Conservation (phyloP, 2,797 vertebrate genomes). For the Labeo calbasu region DNA sequence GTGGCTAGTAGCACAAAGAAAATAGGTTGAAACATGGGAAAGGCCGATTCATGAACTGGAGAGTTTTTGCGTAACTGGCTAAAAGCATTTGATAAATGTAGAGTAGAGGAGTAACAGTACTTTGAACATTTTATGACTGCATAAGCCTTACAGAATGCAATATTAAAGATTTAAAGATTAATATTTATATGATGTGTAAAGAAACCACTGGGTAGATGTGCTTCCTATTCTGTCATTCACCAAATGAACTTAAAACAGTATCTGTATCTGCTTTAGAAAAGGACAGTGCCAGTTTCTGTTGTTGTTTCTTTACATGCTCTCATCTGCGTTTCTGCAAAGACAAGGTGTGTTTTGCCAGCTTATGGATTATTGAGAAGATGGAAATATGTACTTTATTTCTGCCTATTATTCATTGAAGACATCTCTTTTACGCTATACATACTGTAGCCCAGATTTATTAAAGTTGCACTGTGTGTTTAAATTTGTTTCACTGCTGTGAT, state of each 20-base stretch:
- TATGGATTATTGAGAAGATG: slow-evolving; percentile 17
- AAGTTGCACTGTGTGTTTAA: not conserved
- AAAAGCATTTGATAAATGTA: not conserved
- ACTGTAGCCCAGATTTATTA: slow-evolving; percentile 5
- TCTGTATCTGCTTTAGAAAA: not conserved
- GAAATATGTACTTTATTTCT: not conserved
- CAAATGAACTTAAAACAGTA: slow-evolving; percentile 1
- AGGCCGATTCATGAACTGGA: not conserved
- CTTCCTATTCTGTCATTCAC: slow-evolving; percentile 2
- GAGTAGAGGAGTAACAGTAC: not conserved
- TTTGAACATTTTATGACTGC: not conserved
- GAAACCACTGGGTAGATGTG: not conserved
- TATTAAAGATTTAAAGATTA: slow-evolving; percentile 14
- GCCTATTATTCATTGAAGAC: slow-evolving; percentile 13
- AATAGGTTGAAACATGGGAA: not conserved
- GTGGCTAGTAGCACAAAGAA: not conserved
- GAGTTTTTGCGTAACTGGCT: not conserved
- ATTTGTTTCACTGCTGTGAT: not conserved
- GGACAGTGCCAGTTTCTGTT: not conserved
- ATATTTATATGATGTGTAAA: not conserved
- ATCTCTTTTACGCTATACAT: not conserved
- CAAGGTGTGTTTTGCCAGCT: not conserved
- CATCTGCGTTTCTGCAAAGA: not conserved
- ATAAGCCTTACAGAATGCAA: slow-evolving; percentile 28
- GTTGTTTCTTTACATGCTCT: not conserved